phyloP scores from a whole-genome alignment of 2,113 vertebrate species.

The Brachyhypopomus gauderio region DNA sequence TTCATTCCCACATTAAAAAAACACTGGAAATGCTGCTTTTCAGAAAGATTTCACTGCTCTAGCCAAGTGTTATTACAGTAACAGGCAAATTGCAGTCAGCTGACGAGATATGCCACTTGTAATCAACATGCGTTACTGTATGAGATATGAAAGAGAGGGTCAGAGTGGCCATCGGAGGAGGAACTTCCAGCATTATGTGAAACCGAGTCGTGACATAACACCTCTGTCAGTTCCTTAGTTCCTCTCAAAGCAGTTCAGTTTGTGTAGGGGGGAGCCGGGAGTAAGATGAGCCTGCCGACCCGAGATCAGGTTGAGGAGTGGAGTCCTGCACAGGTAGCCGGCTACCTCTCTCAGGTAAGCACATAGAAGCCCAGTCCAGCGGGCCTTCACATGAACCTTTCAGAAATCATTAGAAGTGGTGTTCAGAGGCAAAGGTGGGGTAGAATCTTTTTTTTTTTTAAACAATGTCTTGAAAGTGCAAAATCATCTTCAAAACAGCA shows the following conservation, averaged over 20 bases:
- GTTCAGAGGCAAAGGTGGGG: no score
- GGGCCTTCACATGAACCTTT: not conserved
- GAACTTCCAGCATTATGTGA: conserved; percentile 55
- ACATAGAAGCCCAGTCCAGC: not conserved
- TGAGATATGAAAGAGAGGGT: conserved; percentile 9
- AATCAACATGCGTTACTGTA: not conserved
- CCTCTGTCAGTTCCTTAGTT: conserved; percentile 51
- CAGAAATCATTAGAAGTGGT: no score
- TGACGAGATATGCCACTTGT: not conserved
- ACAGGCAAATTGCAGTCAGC: no score
- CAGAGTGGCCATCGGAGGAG: conserved; percentile 22
- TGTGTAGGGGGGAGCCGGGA: conserved; percentile 60
- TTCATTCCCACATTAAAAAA: not conserved
- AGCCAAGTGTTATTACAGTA: not conserved
- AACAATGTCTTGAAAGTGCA: not conserved
- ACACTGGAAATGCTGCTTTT: conserved; percentile 4
- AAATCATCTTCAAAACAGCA: not conserved
- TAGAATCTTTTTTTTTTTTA: no score
- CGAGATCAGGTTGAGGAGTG: conserved; percentile 81
- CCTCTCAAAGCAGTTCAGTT: conserved; percentile 33
- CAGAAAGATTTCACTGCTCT: not conserved
- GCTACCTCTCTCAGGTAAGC: conserved; percentile 80
- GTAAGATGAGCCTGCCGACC: conserved; percentile 78
- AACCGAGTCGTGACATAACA: conserved; percentile 17
- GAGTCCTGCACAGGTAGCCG: conserved; percentile 76